phyloP scores from a whole-genome alignment of 2,113 vertebrate genomes.

The Meriones unguiculatus region DNA sequence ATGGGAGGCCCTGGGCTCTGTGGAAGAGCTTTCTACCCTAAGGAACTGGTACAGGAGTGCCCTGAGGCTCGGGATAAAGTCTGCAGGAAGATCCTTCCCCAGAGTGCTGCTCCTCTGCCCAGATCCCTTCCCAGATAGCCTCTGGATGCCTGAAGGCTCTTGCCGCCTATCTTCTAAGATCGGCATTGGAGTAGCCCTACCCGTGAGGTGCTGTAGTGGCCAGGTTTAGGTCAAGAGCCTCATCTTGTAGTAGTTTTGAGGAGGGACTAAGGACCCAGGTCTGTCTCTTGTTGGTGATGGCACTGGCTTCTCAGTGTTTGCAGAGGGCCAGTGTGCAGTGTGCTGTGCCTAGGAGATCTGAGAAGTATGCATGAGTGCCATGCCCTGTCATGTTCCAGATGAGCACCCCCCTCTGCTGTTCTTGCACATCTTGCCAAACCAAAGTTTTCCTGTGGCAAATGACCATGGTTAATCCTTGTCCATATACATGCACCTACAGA shows the following conservation, averaged over 20 bases:
- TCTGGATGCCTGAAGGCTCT: not conserved
- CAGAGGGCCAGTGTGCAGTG: not conserved
- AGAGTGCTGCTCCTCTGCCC: not conserved
- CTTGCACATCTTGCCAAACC: not conserved
- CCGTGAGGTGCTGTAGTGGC: no score
- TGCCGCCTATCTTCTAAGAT: not conserved
- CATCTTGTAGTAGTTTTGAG: not conserved
- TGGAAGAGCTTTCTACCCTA: not conserved
- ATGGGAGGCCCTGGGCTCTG: not conserved
- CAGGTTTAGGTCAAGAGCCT: not conserved
- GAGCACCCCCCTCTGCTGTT: not conserved
- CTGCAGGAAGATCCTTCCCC: not conserved
- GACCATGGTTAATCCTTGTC: not conserved
- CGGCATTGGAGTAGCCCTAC: not conserved
- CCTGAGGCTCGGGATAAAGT: no score
- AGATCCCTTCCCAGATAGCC: not conserved
- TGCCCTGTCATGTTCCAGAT: not conserved
- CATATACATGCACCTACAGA: not conserved
- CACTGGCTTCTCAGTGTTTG: not conserved
- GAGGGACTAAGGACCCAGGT: not conserved
- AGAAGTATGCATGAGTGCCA: rapidly evolving
- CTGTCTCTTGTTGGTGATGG: not conserved
- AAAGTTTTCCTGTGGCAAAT: not conserved
- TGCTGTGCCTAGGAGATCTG: not conserved
- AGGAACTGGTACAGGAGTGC: not conserved